A percentile compares a stretch with the other conserved stretches of the same genome.
These are phyloP conservation scores for Pristionchus entomophagus DNA, from an alignment of 2,888 invertebrate genomes.

Conservation along the genomic window DNA sequence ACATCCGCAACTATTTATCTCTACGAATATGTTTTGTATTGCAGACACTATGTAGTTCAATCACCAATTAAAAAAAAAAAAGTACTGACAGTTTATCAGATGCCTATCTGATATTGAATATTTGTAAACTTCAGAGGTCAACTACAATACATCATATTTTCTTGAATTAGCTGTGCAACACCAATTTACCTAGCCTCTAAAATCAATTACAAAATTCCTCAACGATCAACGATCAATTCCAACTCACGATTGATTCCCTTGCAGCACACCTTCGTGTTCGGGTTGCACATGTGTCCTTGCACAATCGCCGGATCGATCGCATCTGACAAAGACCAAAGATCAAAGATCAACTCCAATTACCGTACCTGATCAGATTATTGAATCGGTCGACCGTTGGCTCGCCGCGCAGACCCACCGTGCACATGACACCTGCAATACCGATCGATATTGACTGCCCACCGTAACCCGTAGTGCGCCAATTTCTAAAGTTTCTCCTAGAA, in stretches of 20 bases:
- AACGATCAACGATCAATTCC: not conserved
- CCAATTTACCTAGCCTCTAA: too few relatives aligned
- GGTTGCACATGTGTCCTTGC: conserved; percentile 69
- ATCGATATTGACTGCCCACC: not conserved
- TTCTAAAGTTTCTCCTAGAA: too few relatives aligned
- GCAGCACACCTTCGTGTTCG: conserved; percentile 69
- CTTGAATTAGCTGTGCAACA: too few relatives aligned
- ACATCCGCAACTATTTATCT: too few relatives aligned
- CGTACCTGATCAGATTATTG: conserved; percentile 43
- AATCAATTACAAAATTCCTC: not conserved
- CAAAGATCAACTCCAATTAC: not conserved
- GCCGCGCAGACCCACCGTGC: conserved; percentile 69
- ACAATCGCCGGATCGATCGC: conserved; percentile 55
- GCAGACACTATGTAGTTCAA: too few relatives aligned
- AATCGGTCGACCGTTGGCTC: conserved; percentile 69
- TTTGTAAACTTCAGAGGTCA: too few relatives aligned
- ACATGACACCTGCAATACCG: conserved; percentile 63
- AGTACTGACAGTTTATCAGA: too few relatives aligned
- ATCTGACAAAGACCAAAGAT: conserved; percentile 50
- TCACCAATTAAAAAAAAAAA: too few relatives aligned
- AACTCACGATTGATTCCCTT: conserved; percentile 70
- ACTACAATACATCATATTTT: too few relatives aligned
- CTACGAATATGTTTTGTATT: too few relatives aligned
- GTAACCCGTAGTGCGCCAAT: not conserved
- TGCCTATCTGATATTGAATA: too few relatives aligned